Evolutionary conservation across 2,113 vertebrate species (phyloP), one percentile per base, ranked within the genome.

Genomic region (Melanostigma gelatinosum): DNA sequence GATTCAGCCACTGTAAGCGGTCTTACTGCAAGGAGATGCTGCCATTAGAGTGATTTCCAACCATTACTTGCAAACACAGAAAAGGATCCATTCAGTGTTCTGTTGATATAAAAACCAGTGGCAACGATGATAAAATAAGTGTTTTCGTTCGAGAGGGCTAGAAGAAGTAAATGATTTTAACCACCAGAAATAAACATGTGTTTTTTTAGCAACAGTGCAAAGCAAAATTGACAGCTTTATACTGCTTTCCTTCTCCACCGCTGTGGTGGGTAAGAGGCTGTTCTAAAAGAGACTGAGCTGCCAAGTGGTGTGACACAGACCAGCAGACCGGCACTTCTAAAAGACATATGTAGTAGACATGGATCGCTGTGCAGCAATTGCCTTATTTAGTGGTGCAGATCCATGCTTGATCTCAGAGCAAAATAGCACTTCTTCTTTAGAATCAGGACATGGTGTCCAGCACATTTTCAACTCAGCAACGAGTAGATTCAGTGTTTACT

Each of bases 351-450:
- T 50, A 42, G 52, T 4, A 62, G 55, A 69, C 65, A 22, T 15
- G 34, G 29, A 63, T 48, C 64, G 7, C 72, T 69, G 32, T 55
- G 61, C 15, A 73, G 60, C 72, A 78, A 42, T 80, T 61, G 27
- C 88, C 88, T 84, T 84, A 85, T 88, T 83, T 87, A 90, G 90
- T 38, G 77, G 24, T 88, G 75, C 62, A 64, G 55, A 75, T 54
- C 68, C 20, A 8, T 6, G n/a, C 55, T 60, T 72, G 8, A 6
- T 46, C 1, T 9, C 4, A 1, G 54, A 24, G 8, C 65, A 8
- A 57, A 57, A 79, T 1, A 77, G 3, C 29, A 8, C 8, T 10
- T 78, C 3, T 55, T 48, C 8, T 52, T 40, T 34, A 13, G 36
- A 66, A 68, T 36, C 10, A 64, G 55, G 27, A 36, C 20, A 4